Evolutionary conservation across 2,797 vertebrate species (phyloP).

Genomic region (Syngnathus acus): DNA sequence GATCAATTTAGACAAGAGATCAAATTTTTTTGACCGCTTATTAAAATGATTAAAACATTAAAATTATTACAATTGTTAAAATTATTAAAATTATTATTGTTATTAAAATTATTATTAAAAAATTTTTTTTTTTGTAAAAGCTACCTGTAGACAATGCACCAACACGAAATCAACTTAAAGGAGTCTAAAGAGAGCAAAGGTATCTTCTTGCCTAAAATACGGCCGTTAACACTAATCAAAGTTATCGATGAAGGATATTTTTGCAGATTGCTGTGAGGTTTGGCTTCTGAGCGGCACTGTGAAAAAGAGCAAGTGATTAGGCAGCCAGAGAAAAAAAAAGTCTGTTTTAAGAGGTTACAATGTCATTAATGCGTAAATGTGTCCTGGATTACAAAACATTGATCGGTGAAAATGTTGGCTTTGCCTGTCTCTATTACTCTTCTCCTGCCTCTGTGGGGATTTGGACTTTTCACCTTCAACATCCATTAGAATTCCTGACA

Average conservation of each 20-base stretch:
- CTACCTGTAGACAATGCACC: no score
- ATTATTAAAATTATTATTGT: no score
- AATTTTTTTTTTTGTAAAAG: no score
- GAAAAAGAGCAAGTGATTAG: slow-evolving; percentile 5
- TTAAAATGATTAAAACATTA: no score
- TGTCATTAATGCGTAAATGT: slow-evolving; percentile 49
- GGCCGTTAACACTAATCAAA: background rate
- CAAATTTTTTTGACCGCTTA: background rate
- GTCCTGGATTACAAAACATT: slow-evolving; percentile 49
- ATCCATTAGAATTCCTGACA: slow-evolving; percentile 11
- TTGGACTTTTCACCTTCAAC: slow-evolving; percentile 32
- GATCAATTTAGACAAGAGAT: no score
- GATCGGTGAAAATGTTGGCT: slow-evolving; percentile 44
- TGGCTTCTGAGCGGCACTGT: slow-evolving; percentile 5
- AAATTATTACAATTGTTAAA: no score
- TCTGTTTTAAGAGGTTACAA: background rate
- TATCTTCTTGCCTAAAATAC: background rate
- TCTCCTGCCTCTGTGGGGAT: slow-evolving; percentile 8
- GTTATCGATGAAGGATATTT: background rate
- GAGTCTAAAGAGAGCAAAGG: background rate
- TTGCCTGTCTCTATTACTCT: slow-evolving; percentile 46
- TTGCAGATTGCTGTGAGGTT: background rate
- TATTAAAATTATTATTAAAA: no score
- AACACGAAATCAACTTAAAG: no score
- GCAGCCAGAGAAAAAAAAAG: background rate